Evolutionary conservation across 2,888 invertebrate species (phyloP).

Genomic region (Tuta absoluta): DNA sequence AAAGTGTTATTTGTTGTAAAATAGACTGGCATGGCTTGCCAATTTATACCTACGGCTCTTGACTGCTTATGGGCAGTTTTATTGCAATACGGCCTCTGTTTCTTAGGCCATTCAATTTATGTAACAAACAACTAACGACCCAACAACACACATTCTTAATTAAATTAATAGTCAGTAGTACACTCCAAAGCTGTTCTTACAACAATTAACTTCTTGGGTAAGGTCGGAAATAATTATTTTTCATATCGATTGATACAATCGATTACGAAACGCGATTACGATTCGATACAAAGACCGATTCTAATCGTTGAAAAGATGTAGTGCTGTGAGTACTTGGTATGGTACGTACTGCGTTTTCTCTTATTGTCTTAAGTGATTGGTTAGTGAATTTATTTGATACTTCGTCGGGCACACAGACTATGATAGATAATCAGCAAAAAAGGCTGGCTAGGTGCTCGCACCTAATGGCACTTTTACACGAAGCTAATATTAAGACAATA

Average conservation of each 20-base stretch:
- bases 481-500: too few species aligned
- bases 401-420: too few species aligned
- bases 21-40: constrained; percentile 2
- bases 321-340: constrained; percentile 44
- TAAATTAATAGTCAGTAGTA: constrained; percentile 66
- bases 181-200: constrained; percentile 51
- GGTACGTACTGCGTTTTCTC: constrained; percentile 37
- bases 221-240: constrained; percentile 73
- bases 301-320: constrained; percentile 62
- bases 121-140: constrained; percentile 50
- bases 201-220: constrained; percentile 66
- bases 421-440: too few species aligned
- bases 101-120: constrained; percentile 49
- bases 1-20: not conserved
- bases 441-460: too few species aligned
- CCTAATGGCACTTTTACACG: too few species aligned
- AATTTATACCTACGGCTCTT: not conserved
- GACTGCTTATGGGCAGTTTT: constrained; percentile 29
- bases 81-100: constrained; percentile 44
- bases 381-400: not conserved
- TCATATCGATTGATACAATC: constrained; percentile 64
- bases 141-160: constrained; percentile 56
- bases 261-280: constrained; percentile 65
- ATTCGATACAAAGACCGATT: constrained; percentile 66
- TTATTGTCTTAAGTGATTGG: not conserved